phyloP scores from a whole-genome alignment of 2,888 invertebrate genomes.

The Diarsia mendica region DNA sequence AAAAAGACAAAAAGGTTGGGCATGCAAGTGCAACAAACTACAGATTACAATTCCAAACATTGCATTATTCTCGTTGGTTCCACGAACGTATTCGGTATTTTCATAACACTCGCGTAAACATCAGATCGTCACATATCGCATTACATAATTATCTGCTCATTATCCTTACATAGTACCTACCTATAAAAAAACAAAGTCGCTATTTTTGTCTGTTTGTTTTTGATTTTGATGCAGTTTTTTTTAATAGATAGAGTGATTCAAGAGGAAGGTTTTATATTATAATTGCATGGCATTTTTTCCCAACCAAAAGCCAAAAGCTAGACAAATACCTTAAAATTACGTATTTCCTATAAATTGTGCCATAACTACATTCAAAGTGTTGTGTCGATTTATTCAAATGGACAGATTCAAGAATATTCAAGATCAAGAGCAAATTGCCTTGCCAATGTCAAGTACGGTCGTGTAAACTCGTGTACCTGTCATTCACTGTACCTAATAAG shows the following conservation, averaged over 20 bases:
- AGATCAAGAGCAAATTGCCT: slow-evolving; percentile 64
- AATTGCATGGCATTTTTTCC: no score
- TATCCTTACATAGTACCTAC: not conserved
- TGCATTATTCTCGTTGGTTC: not conserved
- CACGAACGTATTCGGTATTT: slow-evolving; percentile 37
- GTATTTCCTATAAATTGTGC: not conserved
- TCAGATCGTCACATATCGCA: slow-evolving; percentile 28
- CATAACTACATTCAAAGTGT: not conserved
- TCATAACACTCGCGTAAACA: slow-evolving; percentile 42
- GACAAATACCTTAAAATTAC: not conserved
- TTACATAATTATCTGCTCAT: slow-evolving; percentile 33
- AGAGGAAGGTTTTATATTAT: no score
- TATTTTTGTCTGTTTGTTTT: no score
- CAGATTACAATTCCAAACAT: no score
- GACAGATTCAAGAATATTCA: slow-evolving; percentile 17
- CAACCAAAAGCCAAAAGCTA: no score
- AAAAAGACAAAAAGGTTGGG: slow-evolving; percentile 1
- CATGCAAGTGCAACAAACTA: no score
- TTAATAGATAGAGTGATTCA: no score
- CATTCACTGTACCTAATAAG: not conserved
- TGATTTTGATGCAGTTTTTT: no score
- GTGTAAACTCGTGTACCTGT: no score
- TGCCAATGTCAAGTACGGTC: slow-evolving; percentile 73
- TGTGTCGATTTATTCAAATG: slow-evolving; percentile 47
- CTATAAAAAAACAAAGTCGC: no score